Evolutionary conservation across 92 coral and sea anemone species (phyloP).

Genomic region (Muricea muricata): DNA sequence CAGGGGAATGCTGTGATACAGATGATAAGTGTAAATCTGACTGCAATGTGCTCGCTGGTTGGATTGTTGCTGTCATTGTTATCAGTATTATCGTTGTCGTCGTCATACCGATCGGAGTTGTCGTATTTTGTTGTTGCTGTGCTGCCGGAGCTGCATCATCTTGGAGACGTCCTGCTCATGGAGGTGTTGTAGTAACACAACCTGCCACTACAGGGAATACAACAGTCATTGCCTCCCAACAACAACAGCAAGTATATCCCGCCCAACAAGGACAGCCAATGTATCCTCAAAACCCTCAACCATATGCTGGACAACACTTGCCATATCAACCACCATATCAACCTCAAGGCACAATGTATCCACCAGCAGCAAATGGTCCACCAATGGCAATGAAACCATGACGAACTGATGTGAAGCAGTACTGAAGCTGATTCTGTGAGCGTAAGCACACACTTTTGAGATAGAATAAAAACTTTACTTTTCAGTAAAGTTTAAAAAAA

Average conservation of each 20-base stretch:
- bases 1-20: not conserved
- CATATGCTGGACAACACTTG: not conserved
- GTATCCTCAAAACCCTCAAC: not conserved
- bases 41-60: not conserved
- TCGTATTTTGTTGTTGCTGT: slow-evolving; percentile 20
- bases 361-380: not conserved
- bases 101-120: slow-evolving; percentile 4
- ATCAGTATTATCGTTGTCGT: not conserved
- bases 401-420: not conserved
- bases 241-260: not conserved
- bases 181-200: slow-evolving; percentile 8
- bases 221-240: not conserved
- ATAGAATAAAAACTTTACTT: no score
- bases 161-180: not conserved
- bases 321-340: not conserved
- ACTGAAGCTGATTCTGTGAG: no score
- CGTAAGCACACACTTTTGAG: no score
- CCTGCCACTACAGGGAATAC: not conserved
- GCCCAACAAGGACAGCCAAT: not conserved
- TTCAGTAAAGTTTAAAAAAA: no score
- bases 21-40: not conserved
- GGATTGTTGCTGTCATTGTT: not conserved
- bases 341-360: not conserved
- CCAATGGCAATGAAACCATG: not conserved
- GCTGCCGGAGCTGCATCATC: slow-evolving; percentile 18